phyloP scores from a whole-genome alignment of 2,888 invertebrate species.

The Hololepta plana region DNA sequence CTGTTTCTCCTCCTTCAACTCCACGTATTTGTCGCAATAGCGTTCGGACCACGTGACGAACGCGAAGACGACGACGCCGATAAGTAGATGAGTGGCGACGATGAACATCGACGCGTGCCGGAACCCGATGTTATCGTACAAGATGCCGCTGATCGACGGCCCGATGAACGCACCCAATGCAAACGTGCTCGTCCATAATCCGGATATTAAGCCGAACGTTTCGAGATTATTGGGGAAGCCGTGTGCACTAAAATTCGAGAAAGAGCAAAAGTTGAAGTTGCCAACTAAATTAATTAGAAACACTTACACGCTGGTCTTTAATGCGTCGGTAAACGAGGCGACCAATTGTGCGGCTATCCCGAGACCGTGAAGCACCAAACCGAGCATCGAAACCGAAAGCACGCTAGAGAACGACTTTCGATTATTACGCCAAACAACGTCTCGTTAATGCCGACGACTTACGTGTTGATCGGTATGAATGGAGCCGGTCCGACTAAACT shows the following conservation, averaged over 20 bases:
- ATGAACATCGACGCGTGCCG: conserved; percentile 52
- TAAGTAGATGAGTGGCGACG: conserved; percentile 41
- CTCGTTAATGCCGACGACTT: conserved; percentile 17
- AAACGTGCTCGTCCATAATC: conserved; percentile 79
- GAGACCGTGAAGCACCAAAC: conserved; percentile 60
- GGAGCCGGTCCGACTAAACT: conserved; percentile 65
- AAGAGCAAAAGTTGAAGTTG: background rate
- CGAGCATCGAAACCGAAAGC: conserved; percentile 48
- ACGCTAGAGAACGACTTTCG: conserved; percentile 31
- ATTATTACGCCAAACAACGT: conserved; percentile 2
- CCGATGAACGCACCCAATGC: conserved; percentile 77
- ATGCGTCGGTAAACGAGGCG: conserved; percentile 69
- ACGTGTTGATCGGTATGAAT: conserved; percentile 46
- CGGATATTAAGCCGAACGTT: conserved; percentile 79
- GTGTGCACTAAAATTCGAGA: conserved; percentile 38
- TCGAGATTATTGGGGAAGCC: conserved; percentile 72
- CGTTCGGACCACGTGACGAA: conserved; percentile 26
- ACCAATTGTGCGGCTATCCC: conserved; percentile 74
- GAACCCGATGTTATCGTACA: conserved; percentile 58
- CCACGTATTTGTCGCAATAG: conserved; percentile 18
- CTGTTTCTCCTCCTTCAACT: conserved; percentile 31
- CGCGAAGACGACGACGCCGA: conserved; percentile 31
- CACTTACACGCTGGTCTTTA: conserved; percentile 63
- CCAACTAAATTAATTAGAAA: conserved; percentile 3
- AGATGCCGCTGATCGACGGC: conserved; percentile 55